Conservation (phyloP, 1,140 invertebrate genomes). For the Euwallacea similis region DNA sequence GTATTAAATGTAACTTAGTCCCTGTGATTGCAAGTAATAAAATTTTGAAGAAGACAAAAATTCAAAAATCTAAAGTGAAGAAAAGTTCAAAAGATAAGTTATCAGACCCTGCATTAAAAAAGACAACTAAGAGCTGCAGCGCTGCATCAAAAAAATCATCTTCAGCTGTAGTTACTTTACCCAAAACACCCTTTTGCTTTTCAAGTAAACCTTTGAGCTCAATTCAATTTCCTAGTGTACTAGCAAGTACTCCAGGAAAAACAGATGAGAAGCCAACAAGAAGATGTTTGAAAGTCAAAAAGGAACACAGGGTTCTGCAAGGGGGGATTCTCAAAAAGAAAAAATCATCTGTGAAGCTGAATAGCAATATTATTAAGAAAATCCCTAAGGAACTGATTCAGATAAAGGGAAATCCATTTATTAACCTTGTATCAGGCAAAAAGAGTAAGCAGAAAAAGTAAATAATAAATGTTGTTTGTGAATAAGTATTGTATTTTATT, state of each 20-base stretch:
- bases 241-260: too few species aligned
- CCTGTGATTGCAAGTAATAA: conserved; percentile 36
- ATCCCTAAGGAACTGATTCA: conserved; percentile 34
- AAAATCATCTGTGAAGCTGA: conserved; percentile 11
- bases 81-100: background rate
- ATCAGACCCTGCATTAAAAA: background rate
- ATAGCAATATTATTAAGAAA: conserved; percentile 24
- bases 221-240: too few species aligned
- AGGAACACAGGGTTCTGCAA: background rate
- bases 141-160: background rate
- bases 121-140: background rate
- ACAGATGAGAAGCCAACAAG: background rate
- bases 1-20: conserved; percentile 51
- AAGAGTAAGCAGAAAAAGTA: conserved; percentile 6
- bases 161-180: too few species aligned
- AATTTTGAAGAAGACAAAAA: background rate
- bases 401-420: conserved; percentile 25
- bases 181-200: too few species aligned
- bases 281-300: background rate
- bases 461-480: conserved; percentile 10
- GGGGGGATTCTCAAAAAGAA: conserved; percentile 19
- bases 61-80: background rate
- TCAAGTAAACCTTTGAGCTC: too few species aligned
- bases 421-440: conserved; percentile 15
- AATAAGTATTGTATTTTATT: too few species aligned